Base-by-base conservation (phyloP, 2,888 invertebrate species). In the Steromphala cineraria region DNA sequence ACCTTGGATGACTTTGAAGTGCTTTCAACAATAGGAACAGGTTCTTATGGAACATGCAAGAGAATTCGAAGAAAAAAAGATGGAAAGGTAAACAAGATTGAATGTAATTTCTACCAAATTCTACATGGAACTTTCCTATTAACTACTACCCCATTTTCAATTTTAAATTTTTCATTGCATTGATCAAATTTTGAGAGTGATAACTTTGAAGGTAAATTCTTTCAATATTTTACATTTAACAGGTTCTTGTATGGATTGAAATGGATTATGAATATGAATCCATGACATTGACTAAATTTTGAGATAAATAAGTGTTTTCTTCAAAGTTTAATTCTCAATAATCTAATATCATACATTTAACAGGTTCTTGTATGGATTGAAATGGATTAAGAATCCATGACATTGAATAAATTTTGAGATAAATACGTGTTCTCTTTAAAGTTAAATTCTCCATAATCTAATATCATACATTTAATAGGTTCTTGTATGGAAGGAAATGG, bases 401-500 rank as follows among this genome's bases (percentile, higher is more conserved):
- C n/a, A n/a, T n/a, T n/a, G n/a, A n/a, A n/a, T n/a, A n/a, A n/a
- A n/a, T n/a, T 1, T n/a, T 36, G 36, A 19, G 7, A 17, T 15
- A 74, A 19, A n/a, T n/a, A 17, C 10, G 52, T 78, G n/a, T n/a
- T 17, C 2, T 24, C 5, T n/a, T 17, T 7, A 3, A 36, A 56
- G 10, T 67, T 7, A 40, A n/a, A 46, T 5, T 4, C 13, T 17
- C 0, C 5, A 71, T 36, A 28, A 15, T 4, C 4, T 36, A 7
- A 53, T n/a, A 53, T 62, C n/a, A 17, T 31, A 62, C 17, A 15
- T 67, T 56, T 78, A 67, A 5, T 55, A 93, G 93, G 84, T 93
- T 1, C 95, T 94, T 87, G 95, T 95, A 1, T 95, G 95, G 95
- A 95, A 95, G 91, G 95, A 95, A 67, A 94, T 96, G 87, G 94